These are phyloP conservation scores for Lanistes nyassanus DNA, from an alignment of 1,140 invertebrate genomes.

Conservation along the genomic window DNA sequence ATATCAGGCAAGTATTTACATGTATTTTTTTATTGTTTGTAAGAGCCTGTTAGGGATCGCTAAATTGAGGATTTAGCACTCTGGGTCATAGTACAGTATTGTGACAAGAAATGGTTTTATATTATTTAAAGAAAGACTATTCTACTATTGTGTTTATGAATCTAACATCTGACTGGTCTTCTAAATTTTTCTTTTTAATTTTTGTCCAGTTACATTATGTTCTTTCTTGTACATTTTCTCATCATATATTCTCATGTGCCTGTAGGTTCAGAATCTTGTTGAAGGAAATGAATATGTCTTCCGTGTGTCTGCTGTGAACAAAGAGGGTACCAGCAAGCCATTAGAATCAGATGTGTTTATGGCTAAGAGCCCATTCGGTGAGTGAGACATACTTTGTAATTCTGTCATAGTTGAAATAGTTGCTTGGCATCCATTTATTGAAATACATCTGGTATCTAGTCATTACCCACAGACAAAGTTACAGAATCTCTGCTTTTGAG, in stretches of 20 bases:
- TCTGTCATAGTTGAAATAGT: not conserved
- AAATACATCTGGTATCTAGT: not conserved
- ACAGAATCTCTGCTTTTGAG: not conserved
- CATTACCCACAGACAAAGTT: too few species aligned
- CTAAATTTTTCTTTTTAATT: too few species aligned
- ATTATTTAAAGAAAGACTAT: too few species aligned
- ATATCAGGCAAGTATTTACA: conserved; percentile 90
- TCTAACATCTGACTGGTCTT: too few species aligned
- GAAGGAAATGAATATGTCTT: conserved; percentile 97
- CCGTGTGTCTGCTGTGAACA: conserved; percentile 71
- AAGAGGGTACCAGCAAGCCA: conserved; percentile 49
- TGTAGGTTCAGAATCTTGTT: conserved; percentile 82
- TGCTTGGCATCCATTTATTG: not conserved
- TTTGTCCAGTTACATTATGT: conserved; percentile 60
- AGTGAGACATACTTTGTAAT: conserved; percentile 60
- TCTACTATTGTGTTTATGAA: too few species aligned
- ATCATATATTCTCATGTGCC: conserved; percentile 33
- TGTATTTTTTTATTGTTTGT: too few species aligned
- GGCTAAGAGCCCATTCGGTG: conserved; percentile 62
- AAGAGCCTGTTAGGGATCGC: too few species aligned
- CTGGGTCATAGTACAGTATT: too few species aligned
- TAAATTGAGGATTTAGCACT: too few species aligned
- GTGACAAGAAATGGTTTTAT: too few species aligned
- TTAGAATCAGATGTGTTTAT: conserved; percentile 53
- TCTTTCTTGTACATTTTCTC: not conserved